A percentile compares a stretch with the other conserved stretches of the same genome.
phyloP scores from a whole-genome alignment of 1,140 invertebrate genomes.

The Cydia splendana region DNA sequence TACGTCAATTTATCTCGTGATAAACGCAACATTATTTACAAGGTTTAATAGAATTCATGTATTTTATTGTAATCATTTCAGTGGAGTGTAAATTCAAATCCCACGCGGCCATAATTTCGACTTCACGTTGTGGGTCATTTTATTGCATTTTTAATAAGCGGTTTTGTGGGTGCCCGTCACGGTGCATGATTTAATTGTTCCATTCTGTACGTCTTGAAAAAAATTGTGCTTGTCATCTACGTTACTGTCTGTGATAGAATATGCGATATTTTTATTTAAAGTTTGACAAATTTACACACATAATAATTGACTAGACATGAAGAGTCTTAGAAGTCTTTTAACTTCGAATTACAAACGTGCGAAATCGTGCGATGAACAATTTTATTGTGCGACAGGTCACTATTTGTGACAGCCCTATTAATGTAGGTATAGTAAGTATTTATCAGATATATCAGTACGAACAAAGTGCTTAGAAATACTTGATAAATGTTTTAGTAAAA shows the following conservation, averaged over 20 bases:
- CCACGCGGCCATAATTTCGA: conserved; percentile 41
- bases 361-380: too few species aligned
- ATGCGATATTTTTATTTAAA: background rate
- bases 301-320: too few species aligned
- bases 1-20: too few species aligned
- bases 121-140: conserved; percentile 48
- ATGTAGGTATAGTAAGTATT: too few species aligned
- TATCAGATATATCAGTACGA: background rate
- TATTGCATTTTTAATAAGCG: conserved; percentile 51
- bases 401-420: too few species aligned
- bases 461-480: background rate
- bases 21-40: background rate
- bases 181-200: conserved; percentile 45
- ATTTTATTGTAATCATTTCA: conserved; percentile 2
- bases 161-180: conserved; percentile 42
- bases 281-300: background rate
- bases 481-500: background rate
- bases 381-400: too few species aligned
- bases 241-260: background rate
- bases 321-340: too few species aligned
- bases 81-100: conserved; percentile 33
- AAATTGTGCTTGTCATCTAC: conserved; percentile 22
- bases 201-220: conserved; percentile 18
- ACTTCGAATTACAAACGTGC: too few species aligned
- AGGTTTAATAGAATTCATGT: background rate